Evolutionary conservation across 2,797 vertebrate genomes (phyloP).

Genomic region (Phrynocephalus forsythii): DNA sequence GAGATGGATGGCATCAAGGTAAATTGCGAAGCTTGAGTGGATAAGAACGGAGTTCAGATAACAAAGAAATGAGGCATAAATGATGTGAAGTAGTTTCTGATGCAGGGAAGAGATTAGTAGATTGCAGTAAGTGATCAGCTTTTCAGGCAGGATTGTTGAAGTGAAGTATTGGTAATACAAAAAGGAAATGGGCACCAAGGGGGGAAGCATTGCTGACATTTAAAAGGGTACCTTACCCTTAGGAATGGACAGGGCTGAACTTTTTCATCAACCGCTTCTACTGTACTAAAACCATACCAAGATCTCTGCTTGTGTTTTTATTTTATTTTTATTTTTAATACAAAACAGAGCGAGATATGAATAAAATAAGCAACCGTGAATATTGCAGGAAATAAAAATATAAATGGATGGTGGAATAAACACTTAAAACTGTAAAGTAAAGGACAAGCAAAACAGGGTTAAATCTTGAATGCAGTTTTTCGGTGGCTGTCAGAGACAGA

Average conservation of each 20-base stretch:
- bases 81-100: constrained; percentile 29
- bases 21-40: constrained; percentile 18
- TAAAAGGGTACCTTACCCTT: neutral
- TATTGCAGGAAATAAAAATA: neutral
- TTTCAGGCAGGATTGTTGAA: neutral
- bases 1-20: constrained; percentile 40
- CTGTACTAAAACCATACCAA: neutral
- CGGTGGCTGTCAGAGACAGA: too few species aligned
- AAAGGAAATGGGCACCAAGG: constrained; percentile 2
- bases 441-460: too few species aligned
- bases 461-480: too few species aligned
- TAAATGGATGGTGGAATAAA: too few species aligned
- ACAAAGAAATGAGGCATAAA: constrained; percentile 10
- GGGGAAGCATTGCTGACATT: neutral
- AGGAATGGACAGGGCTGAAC: neutral
- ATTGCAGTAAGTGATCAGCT: neutral
- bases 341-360: neutral
- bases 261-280: neutral
- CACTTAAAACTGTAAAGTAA: too few species aligned
- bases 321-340: neutral
- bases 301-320: neutral
- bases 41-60: constrained; percentile 29
- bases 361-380: neutral
- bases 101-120: constrained; percentile 24
- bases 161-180: constrained; percentile 17